Evolutionary conservation across 2,797 vertebrate species (phyloP), one percentile per base, ranked within the genome.

Genomic region (Sebastes diploproa): DNA sequence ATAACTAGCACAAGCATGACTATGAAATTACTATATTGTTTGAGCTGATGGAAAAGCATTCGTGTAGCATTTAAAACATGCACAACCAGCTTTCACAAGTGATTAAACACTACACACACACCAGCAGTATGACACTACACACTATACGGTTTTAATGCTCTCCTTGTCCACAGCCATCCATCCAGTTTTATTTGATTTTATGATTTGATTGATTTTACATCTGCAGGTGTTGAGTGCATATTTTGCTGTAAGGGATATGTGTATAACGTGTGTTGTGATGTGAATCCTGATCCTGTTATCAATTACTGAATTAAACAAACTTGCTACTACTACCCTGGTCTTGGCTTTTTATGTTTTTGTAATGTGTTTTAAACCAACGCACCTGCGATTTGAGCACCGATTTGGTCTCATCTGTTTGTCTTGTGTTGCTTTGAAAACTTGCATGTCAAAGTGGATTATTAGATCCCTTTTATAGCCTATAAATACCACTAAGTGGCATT

Each of bases 301-400:
- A 77, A 66, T 82, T 84, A 56, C 73, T 86, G 75, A 84, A 94
- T 90, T 89, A 93, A 94, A 92, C 54, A 65, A 75, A 87, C 78
- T 85, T 92, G 85, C 81, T 89, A 78, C 79, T 88, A 83, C 72
- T 34, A 58, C 32, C 2, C 1, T n/a, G 7, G 16, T 67, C 22
- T 60, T 29, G 14, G 4, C 10, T 38, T 78, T 11, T 68, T 66
- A 1, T 78, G 34, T 46, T 23, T 46, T 29, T 32, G 2, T 12
- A 27, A 10, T 6, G 4, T 46, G 13, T 52, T 72, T 29, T 2
- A 7, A 80, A 54, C 4, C 3, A 25, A 1, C 38, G 22, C 59
- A 65, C 20, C 60, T 50, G 27, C 0, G 3, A 42, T 54, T 12
- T 29, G 2, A 50, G 34, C 20, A 5, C 5, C 7, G 2, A 52